Evolutionary conservation across 2,797 vertebrate species (phyloP).

Genomic region (Hippocampus kuda): DNA sequence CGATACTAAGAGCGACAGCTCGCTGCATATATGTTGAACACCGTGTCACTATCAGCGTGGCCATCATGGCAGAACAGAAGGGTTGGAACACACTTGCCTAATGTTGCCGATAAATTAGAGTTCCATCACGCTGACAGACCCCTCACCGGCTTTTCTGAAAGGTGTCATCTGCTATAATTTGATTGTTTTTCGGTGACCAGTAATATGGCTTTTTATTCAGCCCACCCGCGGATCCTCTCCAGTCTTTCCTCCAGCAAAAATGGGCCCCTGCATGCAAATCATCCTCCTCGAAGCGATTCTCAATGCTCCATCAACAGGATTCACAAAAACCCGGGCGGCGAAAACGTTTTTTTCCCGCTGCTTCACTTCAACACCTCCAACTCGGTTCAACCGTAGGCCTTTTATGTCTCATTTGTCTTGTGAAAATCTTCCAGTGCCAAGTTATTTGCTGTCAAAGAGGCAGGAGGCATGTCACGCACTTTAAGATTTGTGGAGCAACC

Average conservation of each 20-base stretch:
- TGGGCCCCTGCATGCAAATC: constrained; percentile 25
- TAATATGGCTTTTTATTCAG: constrained; percentile 64
- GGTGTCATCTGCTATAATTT: constrained; percentile 70
- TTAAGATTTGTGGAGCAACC: neutral
- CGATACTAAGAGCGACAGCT: constrained; percentile 28
- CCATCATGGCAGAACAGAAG: constrained; percentile 59
- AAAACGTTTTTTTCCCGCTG: neutral
- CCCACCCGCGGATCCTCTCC: constrained; percentile 49
- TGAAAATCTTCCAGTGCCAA: neutral
- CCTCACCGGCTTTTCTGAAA: constrained; percentile 60
- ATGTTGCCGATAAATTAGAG: constrained; percentile 66
- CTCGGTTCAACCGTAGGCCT: too few species aligned
- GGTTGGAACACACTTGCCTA: constrained; percentile 54
- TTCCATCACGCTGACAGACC: constrained; percentile 65
- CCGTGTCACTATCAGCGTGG: constrained; percentile 57
- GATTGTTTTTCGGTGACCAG: constrained; percentile 57
- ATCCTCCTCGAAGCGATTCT: constrained; percentile 26
- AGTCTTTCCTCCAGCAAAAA: constrained; percentile 33
- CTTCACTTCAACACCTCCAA: too few species aligned
- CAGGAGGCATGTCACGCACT: neutral
- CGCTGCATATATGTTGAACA: constrained; percentile 56
- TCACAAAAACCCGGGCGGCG: neutral
- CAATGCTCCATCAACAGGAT: neutral
- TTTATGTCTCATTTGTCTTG: neutral
- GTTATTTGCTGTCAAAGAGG: neutral